phyloP scores from a whole-genome alignment of 2,888 invertebrate genomes.

The Eupithecia vulgata region DNA sequence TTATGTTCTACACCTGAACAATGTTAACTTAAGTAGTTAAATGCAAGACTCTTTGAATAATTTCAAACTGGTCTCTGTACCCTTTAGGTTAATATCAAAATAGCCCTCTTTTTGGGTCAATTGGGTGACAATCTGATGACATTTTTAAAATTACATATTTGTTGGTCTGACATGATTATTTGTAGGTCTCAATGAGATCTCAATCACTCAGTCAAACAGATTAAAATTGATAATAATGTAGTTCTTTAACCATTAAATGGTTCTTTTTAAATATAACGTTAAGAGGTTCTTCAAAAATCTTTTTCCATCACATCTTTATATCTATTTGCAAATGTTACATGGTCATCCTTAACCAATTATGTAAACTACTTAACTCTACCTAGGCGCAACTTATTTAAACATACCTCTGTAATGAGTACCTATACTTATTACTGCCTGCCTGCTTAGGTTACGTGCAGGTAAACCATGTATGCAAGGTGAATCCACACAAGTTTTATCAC shows the following conservation, averaged over 20 bases:
- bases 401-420: background rate
- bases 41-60: background rate
- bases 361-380: background rate
- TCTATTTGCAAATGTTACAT: background rate
- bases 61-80: conserved; percentile 1
- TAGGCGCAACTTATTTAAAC: background rate
- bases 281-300: background rate
- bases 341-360: background rate
- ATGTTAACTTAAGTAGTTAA: background rate
- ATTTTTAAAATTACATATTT: too few relatives aligned
- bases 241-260: background rate
- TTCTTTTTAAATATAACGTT: background rate
- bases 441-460: background rate
- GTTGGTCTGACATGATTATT: too few relatives aligned
- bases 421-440: background rate
- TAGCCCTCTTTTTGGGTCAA: background rate
- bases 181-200: too few relatives aligned
- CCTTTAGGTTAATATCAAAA: background rate
- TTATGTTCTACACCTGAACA: too few relatives aligned
- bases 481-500: conserved; percentile 8
- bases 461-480: conserved; percentile 1
- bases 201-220: too few relatives aligned
- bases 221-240: background rate
- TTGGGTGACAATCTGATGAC: background rate
- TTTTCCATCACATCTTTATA: background rate